Evolutionary conservation across 2,113 vertebrate genomes (phyloP).

Genomic region (Dasyprocta punctata): DNA sequence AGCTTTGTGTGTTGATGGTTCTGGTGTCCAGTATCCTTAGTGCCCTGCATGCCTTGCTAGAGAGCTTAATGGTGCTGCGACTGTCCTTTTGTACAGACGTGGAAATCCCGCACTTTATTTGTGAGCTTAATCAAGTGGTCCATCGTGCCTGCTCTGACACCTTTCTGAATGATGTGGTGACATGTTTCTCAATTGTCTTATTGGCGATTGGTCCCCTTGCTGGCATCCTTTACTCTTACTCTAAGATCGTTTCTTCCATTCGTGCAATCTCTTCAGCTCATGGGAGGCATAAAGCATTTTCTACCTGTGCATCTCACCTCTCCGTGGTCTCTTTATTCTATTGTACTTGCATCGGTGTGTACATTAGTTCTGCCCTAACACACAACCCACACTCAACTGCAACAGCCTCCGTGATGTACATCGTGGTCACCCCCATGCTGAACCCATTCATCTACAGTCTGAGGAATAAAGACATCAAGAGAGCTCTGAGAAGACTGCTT

Average conservation of each 20-base stretch:
- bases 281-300: neutral
- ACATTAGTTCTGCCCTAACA: neutral
- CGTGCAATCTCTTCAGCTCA: neutral
- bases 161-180: neutral
- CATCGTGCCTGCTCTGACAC: neutral
- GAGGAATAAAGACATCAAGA: too few relatives aligned
- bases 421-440: too few relatives aligned
- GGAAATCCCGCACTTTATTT: neutral
- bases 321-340: too few relatives aligned
- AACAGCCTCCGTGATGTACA: too few relatives aligned
- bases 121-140: neutral
- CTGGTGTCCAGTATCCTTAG: too few relatives aligned
- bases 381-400: too few relatives aligned
- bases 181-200: neutral
- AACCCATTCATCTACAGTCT: too few relatives aligned
- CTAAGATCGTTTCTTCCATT: too few relatives aligned
- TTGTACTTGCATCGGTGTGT: too few relatives aligned
- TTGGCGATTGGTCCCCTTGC: neutral
- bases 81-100: neutral
- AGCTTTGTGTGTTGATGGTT: too few relatives aligned
- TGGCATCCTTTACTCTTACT: neutral
- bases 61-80: neutral
- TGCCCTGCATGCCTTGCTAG: too few relatives aligned
- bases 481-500: too few relatives aligned
- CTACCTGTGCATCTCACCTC: neutral